Conservation (phyloP, 2,888 invertebrate species). For the Philereme vetulata region DNA sequence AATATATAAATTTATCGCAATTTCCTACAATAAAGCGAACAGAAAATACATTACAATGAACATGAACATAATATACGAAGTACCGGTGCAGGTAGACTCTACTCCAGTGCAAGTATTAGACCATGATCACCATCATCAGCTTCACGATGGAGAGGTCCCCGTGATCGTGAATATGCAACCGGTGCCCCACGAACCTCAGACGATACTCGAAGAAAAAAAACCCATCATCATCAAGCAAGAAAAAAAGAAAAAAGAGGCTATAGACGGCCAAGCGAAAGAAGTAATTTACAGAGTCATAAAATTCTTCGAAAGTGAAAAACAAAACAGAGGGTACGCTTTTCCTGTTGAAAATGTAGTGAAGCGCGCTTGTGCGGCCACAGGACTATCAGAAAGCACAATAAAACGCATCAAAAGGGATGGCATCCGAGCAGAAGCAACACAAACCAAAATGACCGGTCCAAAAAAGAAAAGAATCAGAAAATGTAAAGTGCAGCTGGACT, state of each 20-base stretch:
- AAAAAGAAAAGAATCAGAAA: constrained; percentile 75
- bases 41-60: constrained; percentile 44
- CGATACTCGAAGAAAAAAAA: constrained; percentile 49
- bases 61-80: constrained; percentile 55
- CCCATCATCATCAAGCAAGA: constrained; percentile 51
- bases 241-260: constrained; percentile 76
- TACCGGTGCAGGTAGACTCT: constrained; percentile 37
- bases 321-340: constrained; percentile 74
- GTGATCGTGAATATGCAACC: constrained; percentile 48
- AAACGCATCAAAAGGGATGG: constrained; percentile 76
- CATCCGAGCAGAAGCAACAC: constrained; percentile 70
- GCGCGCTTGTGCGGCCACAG: constrained; percentile 74
- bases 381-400: constrained; percentile 74
- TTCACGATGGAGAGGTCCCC: constrained; percentile 36
- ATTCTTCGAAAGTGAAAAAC: constrained; percentile 79
- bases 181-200: constrained; percentile 36
- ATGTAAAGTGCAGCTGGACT: constrained; percentile 75
- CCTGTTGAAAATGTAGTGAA: constrained; percentile 78
- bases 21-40: too few relatives aligned
- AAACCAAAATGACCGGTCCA: constrained; percentile 74
- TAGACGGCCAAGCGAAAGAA: constrained; percentile 76
- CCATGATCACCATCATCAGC: constrained; percentile 39
- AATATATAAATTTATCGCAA: too few relatives aligned
- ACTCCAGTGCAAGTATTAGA: constrained; percentile 39
- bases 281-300: constrained; percentile 77